Conservation (phyloP, 2,797 vertebrate genomes). For the Phataginus tetradactyla region DNA sequence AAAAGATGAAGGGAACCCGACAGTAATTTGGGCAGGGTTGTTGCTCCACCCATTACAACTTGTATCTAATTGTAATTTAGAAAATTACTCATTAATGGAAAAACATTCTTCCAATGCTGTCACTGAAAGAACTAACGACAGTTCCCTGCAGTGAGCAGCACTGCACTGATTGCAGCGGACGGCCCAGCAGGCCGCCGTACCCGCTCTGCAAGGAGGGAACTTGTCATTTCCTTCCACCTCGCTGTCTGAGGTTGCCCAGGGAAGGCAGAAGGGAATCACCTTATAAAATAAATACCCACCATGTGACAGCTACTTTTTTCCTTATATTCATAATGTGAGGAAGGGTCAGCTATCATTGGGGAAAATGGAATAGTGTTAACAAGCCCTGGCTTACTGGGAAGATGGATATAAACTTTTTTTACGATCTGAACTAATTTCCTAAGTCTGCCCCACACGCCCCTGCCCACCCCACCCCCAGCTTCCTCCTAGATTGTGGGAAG, state of each 20-base stretch:
- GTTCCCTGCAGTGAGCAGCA: not conserved
- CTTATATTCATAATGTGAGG: no score
- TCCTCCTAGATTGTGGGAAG: not conserved
- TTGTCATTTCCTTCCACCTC: not conserved
- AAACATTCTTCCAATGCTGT: not conserved
- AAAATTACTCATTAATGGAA: not conserved
- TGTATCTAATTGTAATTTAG: not conserved
- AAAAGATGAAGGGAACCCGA: not conserved
- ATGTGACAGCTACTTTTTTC: not conserved
- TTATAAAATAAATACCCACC: not conserved
- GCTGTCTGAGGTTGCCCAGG: not conserved
- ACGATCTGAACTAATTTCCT: not conserved
- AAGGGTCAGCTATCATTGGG: not conserved
- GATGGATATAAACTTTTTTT: not conserved
- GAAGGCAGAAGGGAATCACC: not conserved
- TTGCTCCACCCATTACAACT: not conserved
- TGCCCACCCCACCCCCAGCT: no score
- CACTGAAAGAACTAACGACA: not conserved
- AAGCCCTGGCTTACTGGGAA: not conserved
- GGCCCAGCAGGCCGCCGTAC: not conserved
- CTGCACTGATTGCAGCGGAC: fast-evolving
- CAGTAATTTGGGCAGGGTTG: not conserved
- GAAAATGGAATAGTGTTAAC: not conserved
- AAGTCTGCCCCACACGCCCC: not conserved
- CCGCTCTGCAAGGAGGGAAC: not conserved